Percentiles rank a stretch among this genome's conserved stretches.
Evolutionary conservation across 2,797 vertebrate species (phyloP).

Genomic region (Caiman crocodilus): DNA sequence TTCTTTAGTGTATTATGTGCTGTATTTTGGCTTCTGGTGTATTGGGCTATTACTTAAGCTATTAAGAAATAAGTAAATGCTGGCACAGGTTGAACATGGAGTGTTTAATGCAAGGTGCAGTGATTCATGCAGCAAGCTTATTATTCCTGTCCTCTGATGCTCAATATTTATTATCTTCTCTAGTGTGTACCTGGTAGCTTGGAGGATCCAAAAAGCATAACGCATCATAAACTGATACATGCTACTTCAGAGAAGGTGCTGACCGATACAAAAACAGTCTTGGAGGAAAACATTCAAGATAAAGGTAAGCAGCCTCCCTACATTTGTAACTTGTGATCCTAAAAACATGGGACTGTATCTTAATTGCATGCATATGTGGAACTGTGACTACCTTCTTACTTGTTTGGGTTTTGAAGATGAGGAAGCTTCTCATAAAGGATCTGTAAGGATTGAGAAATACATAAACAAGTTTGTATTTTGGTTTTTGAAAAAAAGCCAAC

Average conservation of each 20-base stretch:
- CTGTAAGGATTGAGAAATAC: not conserved
- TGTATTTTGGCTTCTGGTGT: not conserved
- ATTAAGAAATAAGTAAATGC: not conserved
- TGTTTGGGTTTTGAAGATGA: not conserved
- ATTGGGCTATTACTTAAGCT: not conserved
- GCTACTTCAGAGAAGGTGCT: conserved; percentile 94
- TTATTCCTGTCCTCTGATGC: not conserved
- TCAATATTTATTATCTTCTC: not conserved
- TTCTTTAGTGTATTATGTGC: not conserved
- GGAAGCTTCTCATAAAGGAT: not conserved
- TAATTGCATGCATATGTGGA: accelerated
- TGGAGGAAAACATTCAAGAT: conserved; percentile 94
- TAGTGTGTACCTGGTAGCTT: conserved; percentile 92
- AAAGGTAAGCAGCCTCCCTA: conserved; percentile 82
- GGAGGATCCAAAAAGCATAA: conserved; percentile 95
- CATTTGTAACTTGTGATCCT: not conserved
- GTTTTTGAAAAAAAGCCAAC: too few relatives aligned
- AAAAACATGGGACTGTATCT: not conserved
- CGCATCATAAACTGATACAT: conserved; percentile 95
- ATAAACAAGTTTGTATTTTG: not conserved
- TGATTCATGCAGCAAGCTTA: not conserved
- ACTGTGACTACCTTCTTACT: not conserved
- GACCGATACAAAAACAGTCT: conserved; percentile 90
- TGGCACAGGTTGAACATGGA: not conserved
- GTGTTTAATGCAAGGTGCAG: not conserved